Percentiles rank a stretch among this genome's conserved stretches.
Conservation (phyloP, 2,888 invertebrate species). For the Bombylius discolor region DNA sequence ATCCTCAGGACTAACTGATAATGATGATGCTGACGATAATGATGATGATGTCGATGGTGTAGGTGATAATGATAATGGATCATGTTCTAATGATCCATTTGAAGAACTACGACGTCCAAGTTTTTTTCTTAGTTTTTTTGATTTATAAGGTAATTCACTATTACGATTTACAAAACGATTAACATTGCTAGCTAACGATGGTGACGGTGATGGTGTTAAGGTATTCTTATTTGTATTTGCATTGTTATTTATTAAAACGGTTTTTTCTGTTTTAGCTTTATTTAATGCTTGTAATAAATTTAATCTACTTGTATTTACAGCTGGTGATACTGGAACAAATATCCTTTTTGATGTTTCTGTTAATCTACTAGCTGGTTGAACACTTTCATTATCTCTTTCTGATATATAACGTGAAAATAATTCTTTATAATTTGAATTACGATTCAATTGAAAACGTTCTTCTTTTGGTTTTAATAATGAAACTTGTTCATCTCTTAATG, state of each 20-base stretch:
- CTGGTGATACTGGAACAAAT: conserved; percentile 15
- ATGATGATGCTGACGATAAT: conserved; percentile 14
- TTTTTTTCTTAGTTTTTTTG: background rate
- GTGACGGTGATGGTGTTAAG: conserved; percentile 1
- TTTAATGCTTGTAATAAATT: conserved; percentile 30
- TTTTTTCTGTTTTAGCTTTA: conserved; percentile 22
- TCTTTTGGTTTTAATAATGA: conserved; percentile 17
- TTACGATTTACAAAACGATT: background rate
- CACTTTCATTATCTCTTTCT: no score
- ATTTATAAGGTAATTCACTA: background rate
- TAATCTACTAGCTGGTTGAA: no score
- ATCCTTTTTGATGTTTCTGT: background rate
- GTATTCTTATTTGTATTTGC: background rate
- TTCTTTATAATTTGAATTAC: background rate
- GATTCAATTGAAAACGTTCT: conserved; percentile 7
- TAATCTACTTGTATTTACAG: conserved; percentile 26
- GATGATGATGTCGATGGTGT: conserved; percentile 16
- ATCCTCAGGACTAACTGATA: conserved; percentile 18
- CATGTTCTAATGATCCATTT: background rate
- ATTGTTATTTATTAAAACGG: background rate
- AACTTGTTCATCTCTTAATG: conserved; percentile 7
- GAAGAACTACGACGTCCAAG: background rate
- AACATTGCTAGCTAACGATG: no score
- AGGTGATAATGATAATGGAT: conserved; percentile 11
- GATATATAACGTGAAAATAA: background rate